Evolutionary conservation across 1,140 invertebrate genomes (phyloP).

Genomic region (Halyomorpha halys): DNA sequence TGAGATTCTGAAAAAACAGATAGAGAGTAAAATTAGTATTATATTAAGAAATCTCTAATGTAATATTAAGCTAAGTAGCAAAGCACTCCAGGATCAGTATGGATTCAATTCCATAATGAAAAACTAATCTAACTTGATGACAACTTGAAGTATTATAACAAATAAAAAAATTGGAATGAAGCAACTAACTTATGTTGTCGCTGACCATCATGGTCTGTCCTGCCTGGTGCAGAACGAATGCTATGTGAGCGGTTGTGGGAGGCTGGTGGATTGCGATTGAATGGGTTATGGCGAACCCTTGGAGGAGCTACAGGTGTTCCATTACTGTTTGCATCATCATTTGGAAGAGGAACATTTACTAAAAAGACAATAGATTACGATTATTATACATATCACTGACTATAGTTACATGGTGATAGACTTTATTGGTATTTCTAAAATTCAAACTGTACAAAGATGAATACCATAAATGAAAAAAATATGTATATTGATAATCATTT

Average conservation of each 20-base stretch:
- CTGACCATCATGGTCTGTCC: constrained; percentile 36
- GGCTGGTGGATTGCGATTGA: constrained; percentile 40
- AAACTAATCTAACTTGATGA: background rate
- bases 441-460: too few relatives aligned
- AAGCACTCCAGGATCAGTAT: constrained; percentile 14
- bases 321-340: background rate
- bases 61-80: background rate
- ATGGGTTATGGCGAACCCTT: constrained; percentile 55
- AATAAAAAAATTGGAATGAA: too few relatives aligned
- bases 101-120: background rate
- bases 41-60: background rate
- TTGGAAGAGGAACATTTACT: constrained; percentile 27
- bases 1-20: constrained; percentile 39
- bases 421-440: too few relatives aligned
- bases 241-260: constrained; percentile 44
- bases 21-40: background rate
- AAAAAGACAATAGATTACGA: background rate
- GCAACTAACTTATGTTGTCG: constrained; percentile 27
- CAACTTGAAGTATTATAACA: too few relatives aligned
- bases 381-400: background rate
- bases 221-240: constrained; percentile 43
- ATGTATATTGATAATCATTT: too few relatives aligned
- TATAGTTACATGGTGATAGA: too few relatives aligned
- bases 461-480: too few relatives aligned
- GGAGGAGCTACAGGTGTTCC: constrained; percentile 51